Evolutionary conservation across 2,113 vertebrate species (phyloP), one percentile per base, ranked within the genome.

Genomic region (Arizona elegans): DNA sequence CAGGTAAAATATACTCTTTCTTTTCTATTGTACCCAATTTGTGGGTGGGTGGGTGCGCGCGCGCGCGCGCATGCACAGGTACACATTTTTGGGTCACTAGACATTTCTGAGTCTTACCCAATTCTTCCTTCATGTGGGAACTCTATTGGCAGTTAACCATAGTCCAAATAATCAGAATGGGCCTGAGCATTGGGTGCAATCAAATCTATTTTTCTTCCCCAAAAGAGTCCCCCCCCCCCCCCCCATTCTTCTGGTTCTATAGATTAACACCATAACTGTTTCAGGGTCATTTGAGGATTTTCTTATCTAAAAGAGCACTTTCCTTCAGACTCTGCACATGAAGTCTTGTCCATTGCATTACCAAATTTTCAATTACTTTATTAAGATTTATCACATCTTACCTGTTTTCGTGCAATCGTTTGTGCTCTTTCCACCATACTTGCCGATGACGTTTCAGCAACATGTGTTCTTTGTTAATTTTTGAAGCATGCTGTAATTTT

Each of bases 391-490:
- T 19, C 86, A 75, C 29, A 75, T 97, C 97, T 98, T 98, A 99
- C 99, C 98, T 98, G 95, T 95, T 97, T 95, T 97, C 97, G 62
- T 88, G 96, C 87, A 99, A 97, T 89, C 97, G 97, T 70, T 96
- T 96, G 59, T 98, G 96, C 93, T 99, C 99, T 90, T 96, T 96
- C 98, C 98, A 98, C 99, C 99, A 99, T 94, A 98, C 98, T 95
- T 98, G 98, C 52, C 93, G 97, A 94, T 99, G 99, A 92, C 98
- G 98, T 92, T 98, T 98, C 94, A 99, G 95, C 65, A 99, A 95
- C 93, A 95, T 98, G 96, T 97, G 98, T 87, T 99, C 98, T 97
- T 98, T 99, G 93, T 96, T 98, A 87, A 93, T 93, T 97, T 98
- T 99, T 97, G 98, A 98, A 89, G 97, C 96, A 95, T 97, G 97